Conservation (phyloP, 2,797 vertebrate species). For the Esox lucius region DNA sequence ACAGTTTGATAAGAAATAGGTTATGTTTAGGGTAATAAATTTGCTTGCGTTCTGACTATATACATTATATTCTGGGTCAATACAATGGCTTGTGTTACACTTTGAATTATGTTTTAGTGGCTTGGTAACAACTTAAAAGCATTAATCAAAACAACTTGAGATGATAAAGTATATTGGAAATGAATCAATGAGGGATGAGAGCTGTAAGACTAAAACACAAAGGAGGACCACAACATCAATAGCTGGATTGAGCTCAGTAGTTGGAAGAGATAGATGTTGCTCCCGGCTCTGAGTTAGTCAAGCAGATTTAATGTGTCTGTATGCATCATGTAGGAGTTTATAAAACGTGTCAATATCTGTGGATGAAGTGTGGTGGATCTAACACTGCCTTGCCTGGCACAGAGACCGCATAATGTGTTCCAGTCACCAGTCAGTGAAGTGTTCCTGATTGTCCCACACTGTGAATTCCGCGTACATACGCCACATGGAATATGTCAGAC, state of each 20-base stretch:
- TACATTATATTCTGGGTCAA: background rate
- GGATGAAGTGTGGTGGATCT: background rate
- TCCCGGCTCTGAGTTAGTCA: slow-evolving; percentile 5
- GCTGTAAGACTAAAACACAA: background rate
- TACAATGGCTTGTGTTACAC: background rate
- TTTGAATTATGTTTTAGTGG: background rate
- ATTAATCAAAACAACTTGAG: background rate
- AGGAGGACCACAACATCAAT: background rate
- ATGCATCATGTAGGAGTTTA: slow-evolving; percentile 3
- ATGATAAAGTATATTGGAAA: background rate
- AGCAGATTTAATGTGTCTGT: slow-evolving; percentile 6
- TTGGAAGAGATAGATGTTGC: slow-evolving; percentile 2
- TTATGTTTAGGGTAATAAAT: too few relatives aligned
- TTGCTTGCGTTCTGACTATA: background rate
- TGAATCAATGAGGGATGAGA: background rate
- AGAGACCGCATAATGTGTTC: background rate
- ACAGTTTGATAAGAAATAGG: too few relatives aligned
- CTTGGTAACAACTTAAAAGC: background rate
- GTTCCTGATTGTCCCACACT: background rate
- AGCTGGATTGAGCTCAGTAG: background rate
- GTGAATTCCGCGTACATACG: too few relatives aligned
- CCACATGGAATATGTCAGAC: too few relatives aligned
- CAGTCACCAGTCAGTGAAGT: background rate
- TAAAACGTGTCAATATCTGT: background rate
- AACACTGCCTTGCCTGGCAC: background rate